Percentiles rank a stretch among this genome's conserved stretches.
These are phyloP conservation scores for Spilogale gracilis DNA, from an alignment of 2,113 vertebrate genomes.

Conservation along the genomic window DNA sequence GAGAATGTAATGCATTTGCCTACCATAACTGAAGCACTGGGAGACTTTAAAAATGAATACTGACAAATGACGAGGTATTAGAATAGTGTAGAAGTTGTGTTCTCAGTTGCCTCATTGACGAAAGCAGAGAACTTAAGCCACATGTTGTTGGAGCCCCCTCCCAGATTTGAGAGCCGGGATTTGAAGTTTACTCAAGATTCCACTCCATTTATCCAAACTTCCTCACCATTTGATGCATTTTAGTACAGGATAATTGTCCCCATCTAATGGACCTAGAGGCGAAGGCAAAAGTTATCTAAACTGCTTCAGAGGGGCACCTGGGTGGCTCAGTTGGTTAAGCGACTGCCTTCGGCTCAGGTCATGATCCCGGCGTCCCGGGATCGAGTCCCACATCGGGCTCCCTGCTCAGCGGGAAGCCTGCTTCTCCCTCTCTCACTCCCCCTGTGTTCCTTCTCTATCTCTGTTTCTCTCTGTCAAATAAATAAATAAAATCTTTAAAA, in stretches of 20 bases:
- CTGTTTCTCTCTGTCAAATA: too few species aligned
- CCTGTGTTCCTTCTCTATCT: too few species aligned
- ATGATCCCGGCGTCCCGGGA: too few species aligned
- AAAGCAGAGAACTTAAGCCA: not conserved
- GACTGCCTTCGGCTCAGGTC: too few species aligned
- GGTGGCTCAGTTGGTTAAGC: too few species aligned
- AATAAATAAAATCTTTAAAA: too few species aligned
- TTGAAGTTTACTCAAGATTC: slow-evolving; percentile 27
- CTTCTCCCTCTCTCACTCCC: too few species aligned
- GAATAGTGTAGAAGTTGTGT: not conserved
- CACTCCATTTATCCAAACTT: slow-evolving; percentile 12
- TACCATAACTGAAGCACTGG: not conserved
- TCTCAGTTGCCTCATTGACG: not conserved
- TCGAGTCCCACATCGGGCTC: too few species aligned
- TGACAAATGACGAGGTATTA: slow-evolving; percentile 38
- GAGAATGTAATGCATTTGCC: slow-evolving; percentile 11
- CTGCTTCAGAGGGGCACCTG: not conserved
- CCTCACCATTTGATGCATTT: not conserved
- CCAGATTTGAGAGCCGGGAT: not conserved
- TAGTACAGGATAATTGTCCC: not conserved
- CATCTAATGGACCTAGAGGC: slow-evolving; percentile 9
- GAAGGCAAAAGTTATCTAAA: slow-evolving; percentile 52
- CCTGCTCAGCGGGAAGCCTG: too few species aligned
- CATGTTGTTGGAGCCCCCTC: not conserved
- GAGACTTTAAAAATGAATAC: slow-evolving; percentile 38